Evolutionary conservation across 2,797 vertebrate genomes (phyloP).

Genomic region (Manis javanica): DNA sequence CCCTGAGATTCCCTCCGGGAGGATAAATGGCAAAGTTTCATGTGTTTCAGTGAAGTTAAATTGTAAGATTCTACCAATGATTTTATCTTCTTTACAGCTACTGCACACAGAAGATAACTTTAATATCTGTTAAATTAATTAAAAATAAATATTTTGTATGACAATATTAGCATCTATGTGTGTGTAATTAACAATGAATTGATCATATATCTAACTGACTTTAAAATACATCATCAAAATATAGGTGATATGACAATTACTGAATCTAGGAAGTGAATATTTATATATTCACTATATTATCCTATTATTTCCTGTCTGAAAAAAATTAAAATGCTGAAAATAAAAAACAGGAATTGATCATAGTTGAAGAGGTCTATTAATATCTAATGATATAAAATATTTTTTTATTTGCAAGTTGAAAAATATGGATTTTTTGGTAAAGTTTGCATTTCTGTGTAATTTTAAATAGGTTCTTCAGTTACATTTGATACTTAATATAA

Average conservation of each 20-base stretch:
- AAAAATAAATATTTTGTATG: constrained; percentile 47
- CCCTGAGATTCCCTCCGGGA: constrained; percentile 14
- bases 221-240: background rate
- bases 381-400: constrained; percentile 4
- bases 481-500: constrained; percentile 2
- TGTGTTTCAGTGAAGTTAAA: constrained; percentile 38
- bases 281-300: constrained; percentile 9
- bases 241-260: background rate
- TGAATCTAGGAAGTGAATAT: background rate
- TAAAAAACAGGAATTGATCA: background rate
- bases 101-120: background rate
- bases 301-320: background rate
- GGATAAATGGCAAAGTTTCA: constrained; percentile 16
- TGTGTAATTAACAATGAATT: background rate
- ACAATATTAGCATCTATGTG: background rate
- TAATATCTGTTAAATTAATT: constrained; percentile 16
- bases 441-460: background rate
- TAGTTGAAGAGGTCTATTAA: background rate
- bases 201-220: background rate
- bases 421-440: constrained; percentile 18
- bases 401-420: constrained; percentile 51
- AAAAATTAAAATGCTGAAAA: constrained; percentile 31
- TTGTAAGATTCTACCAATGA: background rate
- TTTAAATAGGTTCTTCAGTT: background rate
- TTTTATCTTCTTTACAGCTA: constrained; percentile 20